These are phyloP conservation scores for Heterodera filipjevi DNA, from an alignment of 2,888 invertebrate species.

Conservation along the genomic window DNA sequence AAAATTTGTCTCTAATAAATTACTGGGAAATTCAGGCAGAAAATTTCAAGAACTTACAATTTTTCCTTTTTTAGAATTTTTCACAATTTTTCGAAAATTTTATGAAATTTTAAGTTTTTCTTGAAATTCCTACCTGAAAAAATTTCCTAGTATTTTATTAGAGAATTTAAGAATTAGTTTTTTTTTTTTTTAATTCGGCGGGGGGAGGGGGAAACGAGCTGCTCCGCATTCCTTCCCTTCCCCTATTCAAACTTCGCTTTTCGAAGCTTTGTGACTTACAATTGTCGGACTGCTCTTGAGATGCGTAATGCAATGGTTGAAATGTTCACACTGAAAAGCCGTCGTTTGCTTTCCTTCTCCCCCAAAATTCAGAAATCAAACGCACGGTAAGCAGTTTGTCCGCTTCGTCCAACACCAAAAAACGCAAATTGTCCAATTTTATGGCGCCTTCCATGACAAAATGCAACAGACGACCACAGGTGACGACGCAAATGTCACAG, in stretches of 20 bases:
- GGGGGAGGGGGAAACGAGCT: too few relatives aligned
- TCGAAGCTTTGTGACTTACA: not conserved
- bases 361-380: not conserved
- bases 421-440: slow-evolving; percentile 24
- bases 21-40: too few relatives aligned
- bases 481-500: slow-evolving; percentile 34
- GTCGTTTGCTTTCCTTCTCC: not conserved
- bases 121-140: too few relatives aligned
- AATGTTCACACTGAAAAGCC: slow-evolving; percentile 7
- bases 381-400: slow-evolving; percentile 26
- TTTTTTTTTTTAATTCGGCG: too few relatives aligned
- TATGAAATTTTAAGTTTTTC: too few relatives aligned
- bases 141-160: too few relatives aligned
- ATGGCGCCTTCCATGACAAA: slow-evolving; percentile 28
- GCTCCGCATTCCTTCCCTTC: too few relatives aligned
- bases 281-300: slow-evolving; percentile 1
- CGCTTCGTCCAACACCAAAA: slow-evolving; percentile 36
- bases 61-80: too few relatives aligned
- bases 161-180: too few relatives aligned
- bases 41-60: too few relatives aligned
- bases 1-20: too few relatives aligned
- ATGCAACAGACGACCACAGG: slow-evolving; percentile 34
- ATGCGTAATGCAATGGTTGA: not conserved
- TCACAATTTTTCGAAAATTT: too few relatives aligned
- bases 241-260: not conserved